Evolutionary conservation across 2,888 invertebrate genomes (phyloP).

Genomic region (Ceratothoa steindachneri): DNA sequence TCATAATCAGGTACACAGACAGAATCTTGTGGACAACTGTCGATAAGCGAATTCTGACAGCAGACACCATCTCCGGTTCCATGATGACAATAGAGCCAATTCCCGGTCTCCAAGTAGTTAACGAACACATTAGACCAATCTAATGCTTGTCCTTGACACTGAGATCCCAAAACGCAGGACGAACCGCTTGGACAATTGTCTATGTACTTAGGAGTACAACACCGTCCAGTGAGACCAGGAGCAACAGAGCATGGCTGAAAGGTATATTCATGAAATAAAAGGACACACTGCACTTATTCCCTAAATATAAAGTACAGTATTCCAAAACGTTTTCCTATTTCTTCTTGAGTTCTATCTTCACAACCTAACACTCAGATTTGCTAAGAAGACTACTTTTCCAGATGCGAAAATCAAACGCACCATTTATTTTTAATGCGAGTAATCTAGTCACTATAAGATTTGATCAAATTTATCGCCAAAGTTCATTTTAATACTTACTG

Average conservation of each 20-base stretch:
- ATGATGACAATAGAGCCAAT: not conserved
- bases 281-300: no score
- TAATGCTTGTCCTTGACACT: not conserved
- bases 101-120: not conserved
- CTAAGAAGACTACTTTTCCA: no score
- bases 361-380: no score
- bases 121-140: not conserved
- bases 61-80: slow-evolving; percentile 21
- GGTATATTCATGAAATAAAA: no score
- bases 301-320: no score
- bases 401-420: no score
- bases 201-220: not conserved
- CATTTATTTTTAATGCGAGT: no score
- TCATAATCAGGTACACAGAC: slow-evolving; percentile 31
- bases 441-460: no score
- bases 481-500: not conserved
- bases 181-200: not conserved
- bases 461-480: no score
- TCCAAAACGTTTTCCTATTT: no score
- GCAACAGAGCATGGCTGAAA: not conserved
- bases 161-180: not conserved
- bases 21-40: slow-evolving; percentile 27
- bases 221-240: not conserved
- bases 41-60: slow-evolving; percentile 15
- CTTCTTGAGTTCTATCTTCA: no score